Percentiles rank a stretch among this genome's conserved stretches.
Conservation (phyloP, 2,888 invertebrate genomes). For the Eupithecia exiguata region DNA sequence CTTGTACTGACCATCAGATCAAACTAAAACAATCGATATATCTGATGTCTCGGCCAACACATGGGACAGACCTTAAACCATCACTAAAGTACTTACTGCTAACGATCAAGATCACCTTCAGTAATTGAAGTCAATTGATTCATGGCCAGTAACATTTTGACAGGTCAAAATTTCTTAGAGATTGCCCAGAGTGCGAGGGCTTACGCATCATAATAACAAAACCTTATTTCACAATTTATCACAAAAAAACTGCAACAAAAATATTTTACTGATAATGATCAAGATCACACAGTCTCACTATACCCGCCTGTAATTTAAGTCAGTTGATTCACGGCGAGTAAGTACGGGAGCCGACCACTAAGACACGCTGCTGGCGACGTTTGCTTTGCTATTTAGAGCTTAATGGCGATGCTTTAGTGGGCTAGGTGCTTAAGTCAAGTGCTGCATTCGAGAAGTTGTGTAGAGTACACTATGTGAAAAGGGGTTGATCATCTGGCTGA, state of each 20-base stretch:
- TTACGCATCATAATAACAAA: too few species aligned
- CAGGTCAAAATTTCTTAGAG: too few species aligned
- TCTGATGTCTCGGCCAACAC: too few species aligned
- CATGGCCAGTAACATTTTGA: too few species aligned
- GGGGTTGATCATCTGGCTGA: background rate
- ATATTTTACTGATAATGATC: background rate
- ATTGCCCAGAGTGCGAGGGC: too few species aligned
- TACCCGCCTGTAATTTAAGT: conserved; percentile 27
- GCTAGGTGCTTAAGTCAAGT: conserved; percentile 5
- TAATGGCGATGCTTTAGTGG: conserved; percentile 19
- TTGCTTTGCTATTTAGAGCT: conserved; percentile 27
- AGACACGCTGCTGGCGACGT: conserved; percentile 18
- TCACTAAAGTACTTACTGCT: too few species aligned
- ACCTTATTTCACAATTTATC: too few species aligned
- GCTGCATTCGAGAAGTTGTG: background rate
- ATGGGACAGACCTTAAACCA: too few species aligned
- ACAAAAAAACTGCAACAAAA: background rate
- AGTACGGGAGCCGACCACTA: conserved; percentile 31
- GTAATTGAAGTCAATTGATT: too few species aligned
- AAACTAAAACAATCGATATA: too few species aligned
- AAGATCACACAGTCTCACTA: conserved; percentile 11
- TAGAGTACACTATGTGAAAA: background rate
- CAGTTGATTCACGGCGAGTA: conserved; percentile 27
- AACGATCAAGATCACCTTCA: too few species aligned
- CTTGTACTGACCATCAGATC: too few species aligned